A percentile compares a stretch with the other conserved stretches of the same genome.
phyloP scores from a whole-genome alignment of 2,113 vertebrate genomes.

The Otus sunia region DNA sequence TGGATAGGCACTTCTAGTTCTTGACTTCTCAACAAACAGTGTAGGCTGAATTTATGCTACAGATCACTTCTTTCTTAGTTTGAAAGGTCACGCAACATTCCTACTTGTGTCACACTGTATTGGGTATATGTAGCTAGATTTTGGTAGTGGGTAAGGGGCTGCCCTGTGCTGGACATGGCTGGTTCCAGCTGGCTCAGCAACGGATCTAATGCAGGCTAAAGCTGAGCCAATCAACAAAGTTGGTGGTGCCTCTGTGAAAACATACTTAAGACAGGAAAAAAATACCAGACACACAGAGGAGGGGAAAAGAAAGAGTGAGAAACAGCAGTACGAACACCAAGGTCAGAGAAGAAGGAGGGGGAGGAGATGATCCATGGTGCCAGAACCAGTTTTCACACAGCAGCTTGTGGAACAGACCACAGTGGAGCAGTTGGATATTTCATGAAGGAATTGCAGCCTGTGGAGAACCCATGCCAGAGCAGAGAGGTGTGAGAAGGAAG shows the following conservation, averaged over 20 bases:
- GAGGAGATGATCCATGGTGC: neutral
- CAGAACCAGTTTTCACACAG: neutral
- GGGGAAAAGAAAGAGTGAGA: neutral
- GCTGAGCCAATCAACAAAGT: neutral
- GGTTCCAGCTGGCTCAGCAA: neutral
- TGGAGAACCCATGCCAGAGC: neutral
- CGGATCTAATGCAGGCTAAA: neutral
- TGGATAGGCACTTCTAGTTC: neutral
- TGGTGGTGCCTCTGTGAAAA: neutral
- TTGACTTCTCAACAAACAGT: neutral
- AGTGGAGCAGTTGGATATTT: neutral
- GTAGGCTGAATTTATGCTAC: neutral
- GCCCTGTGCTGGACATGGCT: no score
- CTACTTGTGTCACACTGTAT: neutral
- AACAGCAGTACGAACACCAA: neutral
- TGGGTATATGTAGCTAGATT: neutral
- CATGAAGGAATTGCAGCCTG: neutral
- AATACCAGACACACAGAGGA: neutral
- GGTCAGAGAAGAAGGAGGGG: neutral
- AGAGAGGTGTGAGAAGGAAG: neutral
- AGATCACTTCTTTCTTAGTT: neutral
- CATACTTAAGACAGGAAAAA: neutral
- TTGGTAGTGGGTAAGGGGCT: neutral
- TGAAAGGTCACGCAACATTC: neutral
- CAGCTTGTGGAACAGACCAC: neutral